Conservation (phyloP, 2,113 vertebrate species). For the Bostrychus sinensis region DNA sequence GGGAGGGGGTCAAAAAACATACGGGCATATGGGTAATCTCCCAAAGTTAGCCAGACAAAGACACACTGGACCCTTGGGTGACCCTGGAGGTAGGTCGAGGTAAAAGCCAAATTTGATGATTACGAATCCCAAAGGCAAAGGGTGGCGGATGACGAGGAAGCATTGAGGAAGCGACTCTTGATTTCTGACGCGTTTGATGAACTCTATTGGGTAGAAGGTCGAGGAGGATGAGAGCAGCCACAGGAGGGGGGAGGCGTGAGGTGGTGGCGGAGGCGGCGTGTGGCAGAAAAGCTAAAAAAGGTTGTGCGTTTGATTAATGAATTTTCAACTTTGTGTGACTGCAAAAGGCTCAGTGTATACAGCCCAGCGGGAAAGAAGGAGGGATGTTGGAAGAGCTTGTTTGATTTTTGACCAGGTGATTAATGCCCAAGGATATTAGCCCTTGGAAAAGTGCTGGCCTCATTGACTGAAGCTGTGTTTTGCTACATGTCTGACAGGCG, state of each 20-base stretch:
- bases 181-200: slow-evolving; percentile 77
- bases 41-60: slow-evolving; percentile 61
- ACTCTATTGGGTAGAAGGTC: slow-evolving; percentile 66
- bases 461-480: slow-evolving; percentile 71
- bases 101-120: slow-evolving; percentile 28
- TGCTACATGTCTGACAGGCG: slow-evolving; percentile 72
- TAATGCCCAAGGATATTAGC: slow-evolving; percentile 72
- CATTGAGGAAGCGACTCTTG: slow-evolving; percentile 75
- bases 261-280: slow-evolving; percentile 50
- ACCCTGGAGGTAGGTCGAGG: slow-evolving; percentile 37
- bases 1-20: slow-evolving; percentile 61
- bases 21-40: slow-evolving; percentile 42
- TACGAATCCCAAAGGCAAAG: slow-evolving; percentile 32
- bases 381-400: slow-evolving; percentile 51
- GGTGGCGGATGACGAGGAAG: slow-evolving; percentile 56
- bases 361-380: slow-evolving; percentile 37
- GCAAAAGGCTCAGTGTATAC: slow-evolving; percentile 26
- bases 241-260: slow-evolving; percentile 14
- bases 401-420: slow-evolving; percentile 72
- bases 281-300: slow-evolving; percentile 63
- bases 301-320: slow-evolving; percentile 71
- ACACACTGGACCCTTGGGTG: slow-evolving; percentile 58
- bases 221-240: slow-evolving; percentile 63
- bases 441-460: slow-evolving; percentile 64
- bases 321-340: slow-evolving; percentile 60